Percentiles rank a stretch among this genome's conserved stretches.
phyloP scores from a whole-genome alignment of 1,140 invertebrate species.

The Caenorhabditis briggsae region DNA sequence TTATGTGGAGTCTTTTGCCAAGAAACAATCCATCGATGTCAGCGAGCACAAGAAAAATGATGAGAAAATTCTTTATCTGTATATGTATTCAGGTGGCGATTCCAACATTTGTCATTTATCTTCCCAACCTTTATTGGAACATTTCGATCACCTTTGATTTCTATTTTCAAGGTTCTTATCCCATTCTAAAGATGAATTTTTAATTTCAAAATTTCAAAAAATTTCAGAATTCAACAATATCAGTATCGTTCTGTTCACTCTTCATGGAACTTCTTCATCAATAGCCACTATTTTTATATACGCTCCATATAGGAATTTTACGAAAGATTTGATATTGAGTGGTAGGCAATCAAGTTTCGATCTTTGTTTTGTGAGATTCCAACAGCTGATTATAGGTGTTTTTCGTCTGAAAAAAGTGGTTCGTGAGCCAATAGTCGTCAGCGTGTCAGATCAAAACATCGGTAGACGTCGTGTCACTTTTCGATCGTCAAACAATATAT shows the following conservation, averaged over 20 bases:
- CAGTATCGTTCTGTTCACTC: neutral
- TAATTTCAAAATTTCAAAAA: no score
- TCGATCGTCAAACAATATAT: no score
- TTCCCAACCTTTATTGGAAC: constrained; percentile 34
- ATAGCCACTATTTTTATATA: neutral
- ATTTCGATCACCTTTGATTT: constrained; percentile 6
- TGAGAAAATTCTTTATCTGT: constrained; percentile 12
- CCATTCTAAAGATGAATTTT: no score
- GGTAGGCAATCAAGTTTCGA: neutral
- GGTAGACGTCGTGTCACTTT: neutral
- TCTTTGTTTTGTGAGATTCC: no score
- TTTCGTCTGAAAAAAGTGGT: no score
- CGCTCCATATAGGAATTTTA: neutral
- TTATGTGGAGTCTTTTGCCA: constrained; percentile 16
- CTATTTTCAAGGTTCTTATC: neutral
- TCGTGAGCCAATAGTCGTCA: neutral
- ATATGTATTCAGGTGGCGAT: constrained; percentile 22
- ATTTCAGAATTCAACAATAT: constrained; percentile 6
- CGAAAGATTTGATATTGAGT: neutral
- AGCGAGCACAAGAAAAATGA: neutral
- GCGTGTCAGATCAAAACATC: neutral
- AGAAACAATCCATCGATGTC: constrained; percentile 17
- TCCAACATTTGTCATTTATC: neutral
- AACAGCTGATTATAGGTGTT: no score
- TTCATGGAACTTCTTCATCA: neutral